Evolutionary conservation across 2,113 vertebrate species (phyloP), one percentile per base, ranked within the genome.

Genomic region (Tragelaphus imberbis): DNA sequence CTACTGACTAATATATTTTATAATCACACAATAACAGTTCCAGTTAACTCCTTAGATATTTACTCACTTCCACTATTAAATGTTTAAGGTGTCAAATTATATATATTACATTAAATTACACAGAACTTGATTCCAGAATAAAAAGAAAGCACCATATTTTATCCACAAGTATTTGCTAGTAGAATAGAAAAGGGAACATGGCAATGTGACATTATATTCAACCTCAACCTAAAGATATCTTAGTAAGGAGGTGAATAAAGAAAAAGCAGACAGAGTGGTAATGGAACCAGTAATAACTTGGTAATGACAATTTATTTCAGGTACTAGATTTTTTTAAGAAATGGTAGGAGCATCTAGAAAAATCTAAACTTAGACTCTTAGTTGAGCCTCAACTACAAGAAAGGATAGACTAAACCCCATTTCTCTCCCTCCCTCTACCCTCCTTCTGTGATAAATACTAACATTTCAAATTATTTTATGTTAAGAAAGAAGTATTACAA

Each of bases 381-480:
- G 88, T 4, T 93, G 44, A 58, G 17, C 12, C 33, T 58, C 71
- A 92, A 16, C 53, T 71, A 55, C 16, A 88, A 81, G 44, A 97
- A 77, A 55, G 17, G 94, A 12, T 47, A 95, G 23, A 80, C 58
- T 91, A 84, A 85, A 58, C 90, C 63, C 21, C 33, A 58, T 55
- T 36, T 88, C n/a, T 86, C 25, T 51, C 11, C 91, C 16, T n/a
- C 15, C 47, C 19, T n/a, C 30, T 5, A 21, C 3, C 36, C 12
- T 65, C 25, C 30, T 55, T 36, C 30, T 63, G 5, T 53, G 23
- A 56, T 53, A 94, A 94, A 68, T 80, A 6, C 77, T 44, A 95
- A 51, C 6, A 91, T 84, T 97, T 79, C 56, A 68, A 65, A 87
- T 59, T 89, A 82, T 79, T 98, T 93, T 75, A 97, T 58, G 23